Evolutionary conservation across 1,140 invertebrate genomes (phyloP).

Genomic region (Cyclina sinensis): DNA sequence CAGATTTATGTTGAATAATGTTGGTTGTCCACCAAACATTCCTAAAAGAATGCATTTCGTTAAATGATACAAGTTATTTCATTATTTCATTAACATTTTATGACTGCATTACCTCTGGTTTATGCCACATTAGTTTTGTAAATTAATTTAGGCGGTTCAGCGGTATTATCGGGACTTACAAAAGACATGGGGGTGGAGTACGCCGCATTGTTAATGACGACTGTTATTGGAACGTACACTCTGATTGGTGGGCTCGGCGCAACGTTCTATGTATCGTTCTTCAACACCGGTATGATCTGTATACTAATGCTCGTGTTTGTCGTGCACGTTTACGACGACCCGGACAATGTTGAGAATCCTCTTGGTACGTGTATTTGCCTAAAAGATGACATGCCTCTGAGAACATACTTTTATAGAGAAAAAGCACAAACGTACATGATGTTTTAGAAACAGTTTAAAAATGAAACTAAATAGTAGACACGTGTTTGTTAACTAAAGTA

Average conservation of each 20-base stretch:
- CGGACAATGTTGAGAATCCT: slow-evolving; percentile 68
- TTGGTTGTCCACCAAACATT: too few species aligned
- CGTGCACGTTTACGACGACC: slow-evolving; percentile 83
- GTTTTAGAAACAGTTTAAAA: too few species aligned
- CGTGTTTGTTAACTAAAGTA: too few species aligned
- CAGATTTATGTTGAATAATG: too few species aligned
- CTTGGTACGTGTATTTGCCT: slow-evolving; percentile 81
- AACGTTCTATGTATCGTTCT: slow-evolving; percentile 87
- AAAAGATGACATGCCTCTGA: neutral
- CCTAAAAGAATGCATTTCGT: too few species aligned
- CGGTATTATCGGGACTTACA: slow-evolving; percentile 82
- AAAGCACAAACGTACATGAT: too few species aligned
- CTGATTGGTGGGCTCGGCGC: slow-evolving; percentile 86
- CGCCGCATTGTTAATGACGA: slow-evolving; percentile 82
- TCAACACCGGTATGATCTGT: slow-evolving; percentile 86
- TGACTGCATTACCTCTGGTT: too few species aligned
- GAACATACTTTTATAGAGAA: too few species aligned
- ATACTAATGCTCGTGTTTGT: slow-evolving; percentile 84
- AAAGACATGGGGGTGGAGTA: slow-evolving; percentile 83
- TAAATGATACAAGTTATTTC: too few species aligned
- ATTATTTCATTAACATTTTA: too few species aligned
- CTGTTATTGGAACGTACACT: slow-evolving; percentile 85
- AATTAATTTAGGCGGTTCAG: slow-evolving; percentile 82
- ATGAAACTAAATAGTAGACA: too few species aligned
- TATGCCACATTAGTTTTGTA: too few species aligned